Evolutionary conservation across 2,113 vertebrate species (phyloP), one percentile per base, ranked within the genome.

Genomic region (Pygoscelis adeliae): DNA sequence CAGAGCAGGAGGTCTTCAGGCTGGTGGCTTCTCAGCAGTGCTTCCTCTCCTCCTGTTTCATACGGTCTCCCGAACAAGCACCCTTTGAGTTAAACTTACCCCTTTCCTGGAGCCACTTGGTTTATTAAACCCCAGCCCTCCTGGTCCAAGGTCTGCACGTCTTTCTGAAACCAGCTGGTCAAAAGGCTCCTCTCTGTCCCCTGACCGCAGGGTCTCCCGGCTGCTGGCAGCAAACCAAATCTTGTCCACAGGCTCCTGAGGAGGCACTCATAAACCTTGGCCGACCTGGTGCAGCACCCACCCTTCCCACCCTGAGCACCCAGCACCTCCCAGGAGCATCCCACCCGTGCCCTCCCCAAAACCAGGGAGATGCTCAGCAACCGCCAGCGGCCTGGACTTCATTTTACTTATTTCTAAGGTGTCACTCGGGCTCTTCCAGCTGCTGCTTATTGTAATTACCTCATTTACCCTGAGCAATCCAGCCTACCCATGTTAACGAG

Each of bases 201-300:
- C 9, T 5, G 15, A 6, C 29, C 0, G 0, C 79, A 47, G 38
- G 49, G 26, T 42, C n/a, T 58, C 66, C 55, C 5, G 10, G 58
- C 74, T 86, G 58, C 61, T 79, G 92, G 90, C 93, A 90, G 56
- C 62, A 58, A 62, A 85, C 58, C 76, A 63, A 49, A 36, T 11
- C 46, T 50, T 36, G n/a, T 53, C 70, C 62, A n/a, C 44, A 40
- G 29, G 47, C 38, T 84, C 26, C 52, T 65, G 42, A 22, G 20
- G 53, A 80, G 56, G 82, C 27, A 66, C 62, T 77, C 62, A n/a
- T 5, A 83, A 71, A 14, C n/a, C 52, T 52, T 5, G 23, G 42
- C 7, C 2, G 1, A n/a, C 47, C 23, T n/a, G n/a, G 73, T 40
- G 32, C 1, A 1, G 40, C 6, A 1, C 47, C 27, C 1, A 1